A percentile compares a stretch with the other conserved stretches of the same genome.
Conservation (phyloP, 2,888 invertebrate species). For the Myopa testacea region DNA sequence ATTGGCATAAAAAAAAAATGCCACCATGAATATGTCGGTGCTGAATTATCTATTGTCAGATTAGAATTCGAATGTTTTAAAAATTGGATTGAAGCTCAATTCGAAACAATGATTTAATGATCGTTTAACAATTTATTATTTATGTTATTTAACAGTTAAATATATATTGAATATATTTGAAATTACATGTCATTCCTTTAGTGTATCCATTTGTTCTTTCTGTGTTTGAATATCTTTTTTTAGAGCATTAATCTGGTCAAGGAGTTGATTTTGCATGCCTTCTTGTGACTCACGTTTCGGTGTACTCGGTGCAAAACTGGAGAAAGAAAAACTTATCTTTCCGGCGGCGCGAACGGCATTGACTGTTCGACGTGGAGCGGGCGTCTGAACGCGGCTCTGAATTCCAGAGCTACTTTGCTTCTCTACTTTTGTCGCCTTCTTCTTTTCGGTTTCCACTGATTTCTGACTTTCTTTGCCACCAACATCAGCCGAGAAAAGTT, state of each 20-base stretch:
- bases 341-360: constrained; percentile 57
- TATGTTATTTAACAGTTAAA: not conserved
- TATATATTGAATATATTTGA: not conserved
- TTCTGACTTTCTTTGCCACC: constrained; percentile 51
- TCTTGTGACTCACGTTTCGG: constrained; percentile 66
- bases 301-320: constrained; percentile 55
- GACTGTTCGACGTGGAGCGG: constrained; percentile 52
- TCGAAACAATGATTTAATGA: too few relatives aligned
- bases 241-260: not conserved
- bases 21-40: too few relatives aligned
- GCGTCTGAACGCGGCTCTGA: constrained; percentile 52
- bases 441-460: constrained; percentile 8
- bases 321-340: constrained; percentile 62
- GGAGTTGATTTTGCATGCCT: constrained; percentile 53
- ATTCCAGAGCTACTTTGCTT: not conserved
- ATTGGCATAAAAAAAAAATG: too few relatives aligned
- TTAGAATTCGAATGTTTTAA: too few relatives aligned
- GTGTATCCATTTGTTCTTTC: not conserved
- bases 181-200: constrained; percentile 14
- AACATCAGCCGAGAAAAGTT: constrained; percentile 59
- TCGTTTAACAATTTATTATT: too few relatives aligned
- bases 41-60: too few relatives aligned
- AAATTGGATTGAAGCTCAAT: too few relatives aligned
- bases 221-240: not conserved
- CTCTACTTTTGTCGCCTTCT: constrained; percentile 19